phyloP scores from a whole-genome alignment of 2,797 vertebrate genomes.

The Catamblyrhynchus diadema region DNA sequence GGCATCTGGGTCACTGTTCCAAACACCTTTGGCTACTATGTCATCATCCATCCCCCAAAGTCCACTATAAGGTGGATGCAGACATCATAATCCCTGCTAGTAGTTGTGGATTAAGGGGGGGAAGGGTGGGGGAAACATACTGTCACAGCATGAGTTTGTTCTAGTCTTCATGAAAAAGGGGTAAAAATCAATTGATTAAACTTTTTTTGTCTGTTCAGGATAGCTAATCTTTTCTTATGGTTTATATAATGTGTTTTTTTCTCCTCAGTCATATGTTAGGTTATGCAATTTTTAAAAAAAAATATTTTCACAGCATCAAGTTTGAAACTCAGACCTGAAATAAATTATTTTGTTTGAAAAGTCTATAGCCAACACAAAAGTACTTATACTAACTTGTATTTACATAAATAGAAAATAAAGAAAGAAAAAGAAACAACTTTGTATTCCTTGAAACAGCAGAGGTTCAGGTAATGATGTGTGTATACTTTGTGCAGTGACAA shows the following conservation, averaged over 20 bases:
- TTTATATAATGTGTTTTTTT: neutral
- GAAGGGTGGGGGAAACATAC: neutral
- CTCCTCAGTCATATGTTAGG: neutral
- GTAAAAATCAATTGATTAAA: neutral
- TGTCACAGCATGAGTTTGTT: neutral
- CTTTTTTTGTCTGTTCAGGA: neutral
- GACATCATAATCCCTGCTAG: neutral
- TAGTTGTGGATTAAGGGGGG: no score
- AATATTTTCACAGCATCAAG: neutral
- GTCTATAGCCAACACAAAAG: neutral
- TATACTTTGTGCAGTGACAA: neutral
- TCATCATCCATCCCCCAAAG: neutral
- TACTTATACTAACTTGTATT: neutral
- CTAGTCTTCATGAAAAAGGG: neutral
- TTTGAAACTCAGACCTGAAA: neutral
- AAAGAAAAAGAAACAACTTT: neutral
- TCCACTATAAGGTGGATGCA: neutral
- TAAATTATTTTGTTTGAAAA: neutral
- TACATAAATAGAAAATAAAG: neutral
- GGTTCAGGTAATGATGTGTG: rapidly evolving
- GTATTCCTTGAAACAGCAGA: neutral
- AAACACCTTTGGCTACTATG: neutral
- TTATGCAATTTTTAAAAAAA: neutral
- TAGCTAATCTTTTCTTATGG: neutral
- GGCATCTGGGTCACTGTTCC: neutral